Percentiles rank a stretch among this genome's conserved stretches.
Evolutionary conservation across 2,888 invertebrate genomes (phyloP).

Genomic region (Psylliodes chrysocephalus): DNA sequence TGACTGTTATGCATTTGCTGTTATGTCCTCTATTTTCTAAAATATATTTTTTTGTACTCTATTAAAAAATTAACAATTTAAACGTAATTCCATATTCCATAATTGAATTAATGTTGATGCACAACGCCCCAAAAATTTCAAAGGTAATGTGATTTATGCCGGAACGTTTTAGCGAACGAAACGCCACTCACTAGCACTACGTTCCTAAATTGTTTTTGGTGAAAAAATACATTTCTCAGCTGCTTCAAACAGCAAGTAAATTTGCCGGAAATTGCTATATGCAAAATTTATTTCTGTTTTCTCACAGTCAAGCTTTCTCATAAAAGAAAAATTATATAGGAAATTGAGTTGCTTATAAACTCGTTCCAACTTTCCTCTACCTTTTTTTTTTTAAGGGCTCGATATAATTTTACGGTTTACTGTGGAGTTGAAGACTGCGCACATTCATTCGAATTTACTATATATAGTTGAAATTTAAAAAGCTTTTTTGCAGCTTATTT

Average conservation of each 20-base stretch:
- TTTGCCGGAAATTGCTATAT: slow-evolving; percentile 26
- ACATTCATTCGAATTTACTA: too few relatives aligned
- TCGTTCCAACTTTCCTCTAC: slow-evolving; percentile 2
- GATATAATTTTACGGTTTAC: too few relatives aligned
- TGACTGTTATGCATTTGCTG: too few relatives aligned
- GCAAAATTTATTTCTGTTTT: slow-evolving; percentile 20
- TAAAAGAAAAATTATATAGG: slow-evolving; percentile 16
- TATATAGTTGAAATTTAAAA: too few relatives aligned
- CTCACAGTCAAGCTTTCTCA: slow-evolving; percentile 2
- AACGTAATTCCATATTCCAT: too few relatives aligned
- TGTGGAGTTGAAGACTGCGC: too few relatives aligned
- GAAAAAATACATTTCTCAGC: slow-evolving; percentile 22
- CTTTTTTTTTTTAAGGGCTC: not conserved
- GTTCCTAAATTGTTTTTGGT: slow-evolving; percentile 15
- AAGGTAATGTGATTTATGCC: slow-evolving; percentile 12
- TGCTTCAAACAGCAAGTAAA: slow-evolving; percentile 24
- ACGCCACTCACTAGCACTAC: slow-evolving; percentile 1
- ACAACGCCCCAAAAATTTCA: not conserved
- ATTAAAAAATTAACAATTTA: too few relatives aligned
- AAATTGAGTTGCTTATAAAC: slow-evolving; percentile 3
- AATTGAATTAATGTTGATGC: slow-evolving; percentile 6
- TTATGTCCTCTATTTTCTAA: too few relatives aligned
- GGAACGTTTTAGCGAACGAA: not conserved
- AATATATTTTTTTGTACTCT: too few relatives aligned
- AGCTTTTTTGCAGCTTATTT: too few relatives aligned